Evolutionary conservation across 2,888 invertebrate genomes (phyloP).

Genomic region (Zele albiditarsus): DNA sequence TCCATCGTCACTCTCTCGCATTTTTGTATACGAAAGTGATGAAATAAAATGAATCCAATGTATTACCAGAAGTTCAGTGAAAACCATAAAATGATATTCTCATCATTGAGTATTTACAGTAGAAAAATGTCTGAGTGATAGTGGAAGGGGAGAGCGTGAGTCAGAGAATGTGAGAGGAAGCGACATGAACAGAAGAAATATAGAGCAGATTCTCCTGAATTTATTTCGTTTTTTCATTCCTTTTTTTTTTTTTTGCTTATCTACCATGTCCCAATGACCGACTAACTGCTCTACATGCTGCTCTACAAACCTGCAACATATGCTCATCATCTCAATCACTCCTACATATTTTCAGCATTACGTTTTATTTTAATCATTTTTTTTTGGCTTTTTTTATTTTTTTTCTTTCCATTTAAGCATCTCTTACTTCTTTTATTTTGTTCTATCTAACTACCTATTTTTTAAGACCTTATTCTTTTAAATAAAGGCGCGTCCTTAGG

Average conservation of each 20-base stretch:
- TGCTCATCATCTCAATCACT: background rate
- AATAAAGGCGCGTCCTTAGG: constrained; percentile 10
- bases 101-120: too few relatives aligned
- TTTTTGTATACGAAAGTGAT: background rate
- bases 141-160: background rate
- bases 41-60: background rate
- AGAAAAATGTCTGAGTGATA: too few relatives aligned
- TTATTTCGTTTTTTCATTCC: background rate
- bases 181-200: background rate
- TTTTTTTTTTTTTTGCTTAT: background rate
- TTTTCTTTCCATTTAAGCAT: background rate
- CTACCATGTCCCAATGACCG: background rate
- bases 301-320: background rate
- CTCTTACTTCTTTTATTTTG: constrained; percentile 27
- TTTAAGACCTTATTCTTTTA: background rate
- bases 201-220: background rate
- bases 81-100: background rate
- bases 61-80: background rate
- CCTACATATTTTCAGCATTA: constrained; percentile 2
- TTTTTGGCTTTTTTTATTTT: background rate
- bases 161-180: background rate
- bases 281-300: background rate
- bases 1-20: background rate
- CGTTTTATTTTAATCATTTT: background rate
- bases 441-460: constrained; percentile 45